These are phyloP conservation scores for Protobothrops mucrosquamatus DNA, from an alignment of 2,113 vertebrate species.

Conservation along the genomic window DNA sequence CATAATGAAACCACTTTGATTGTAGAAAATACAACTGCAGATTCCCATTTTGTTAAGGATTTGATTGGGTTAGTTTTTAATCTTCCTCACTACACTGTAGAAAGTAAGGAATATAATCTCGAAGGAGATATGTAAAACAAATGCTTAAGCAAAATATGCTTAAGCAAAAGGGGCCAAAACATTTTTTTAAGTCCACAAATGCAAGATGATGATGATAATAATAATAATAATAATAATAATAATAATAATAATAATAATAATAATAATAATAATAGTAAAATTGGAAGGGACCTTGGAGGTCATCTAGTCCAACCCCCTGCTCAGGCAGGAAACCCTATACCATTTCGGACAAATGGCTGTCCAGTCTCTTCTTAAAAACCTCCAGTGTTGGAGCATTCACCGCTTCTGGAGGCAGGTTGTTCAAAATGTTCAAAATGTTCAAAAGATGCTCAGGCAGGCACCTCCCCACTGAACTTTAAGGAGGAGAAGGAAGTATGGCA, in stretches of 20 bases:
- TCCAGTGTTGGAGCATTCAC: no score
- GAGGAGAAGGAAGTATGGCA: not conserved
- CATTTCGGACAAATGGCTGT: no score
- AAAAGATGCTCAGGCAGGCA: not conserved
- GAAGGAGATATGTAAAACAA: not conserved
- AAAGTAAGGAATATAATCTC: not conserved
- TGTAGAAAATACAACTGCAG: not conserved
- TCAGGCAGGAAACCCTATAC: no score
- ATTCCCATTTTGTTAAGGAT: not conserved
- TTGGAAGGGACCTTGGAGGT: no score
- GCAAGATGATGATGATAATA: no score
- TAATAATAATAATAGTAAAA: no score
- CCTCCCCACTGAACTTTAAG: not conserved
- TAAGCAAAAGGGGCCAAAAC: not conserved
- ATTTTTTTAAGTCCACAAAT: not conserved
- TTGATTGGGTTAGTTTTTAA: not conserved
- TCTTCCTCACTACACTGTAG: not conserved
- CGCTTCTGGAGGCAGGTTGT: no score
- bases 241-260: no score
- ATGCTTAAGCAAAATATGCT: not conserved
- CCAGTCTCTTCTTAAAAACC: no score
- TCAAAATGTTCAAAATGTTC: no score
- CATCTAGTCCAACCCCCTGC: no score
- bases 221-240: no score
- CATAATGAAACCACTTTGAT: not conserved